Percentiles rank a stretch among this genome's conserved stretches.
These are phyloP conservation scores for Gracilinanus agilis DNA, from an alignment of 2,113 vertebrate genomes.

Conservation along the genomic window DNA sequence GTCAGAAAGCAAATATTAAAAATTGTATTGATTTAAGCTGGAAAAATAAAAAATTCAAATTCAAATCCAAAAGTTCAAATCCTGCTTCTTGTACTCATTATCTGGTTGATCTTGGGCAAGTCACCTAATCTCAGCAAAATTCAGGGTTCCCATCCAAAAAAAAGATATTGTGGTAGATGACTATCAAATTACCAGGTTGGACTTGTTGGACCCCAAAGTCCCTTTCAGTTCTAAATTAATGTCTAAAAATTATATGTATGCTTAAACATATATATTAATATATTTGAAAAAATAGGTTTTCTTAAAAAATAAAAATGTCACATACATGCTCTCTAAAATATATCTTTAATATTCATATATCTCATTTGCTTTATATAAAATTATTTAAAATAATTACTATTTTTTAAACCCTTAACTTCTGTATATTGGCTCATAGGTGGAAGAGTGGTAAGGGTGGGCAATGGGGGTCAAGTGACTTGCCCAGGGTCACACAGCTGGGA, in stretches of 20 bases:
- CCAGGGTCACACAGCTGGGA: too few species aligned
- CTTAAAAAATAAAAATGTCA: not conserved
- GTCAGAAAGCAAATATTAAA: too few species aligned
- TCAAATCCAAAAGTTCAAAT: not conserved
- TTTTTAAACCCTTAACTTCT: too few species aligned
- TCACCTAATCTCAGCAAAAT: not conserved
- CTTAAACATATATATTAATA: not conserved
- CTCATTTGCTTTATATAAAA: not conserved
- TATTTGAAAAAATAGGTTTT: not conserved
- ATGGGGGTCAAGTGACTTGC: too few species aligned
- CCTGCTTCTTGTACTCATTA: not conserved
- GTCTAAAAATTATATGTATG: not conserved
- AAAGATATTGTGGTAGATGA: not conserved
- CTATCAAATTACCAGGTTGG: not conserved
- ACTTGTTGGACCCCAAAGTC: not conserved
- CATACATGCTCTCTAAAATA: not conserved
- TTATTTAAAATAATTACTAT: not conserved
- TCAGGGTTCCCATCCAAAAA: not conserved
- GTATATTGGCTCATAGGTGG: too few species aligned
- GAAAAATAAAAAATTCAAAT: too few species aligned
- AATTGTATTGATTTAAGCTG: too few species aligned
- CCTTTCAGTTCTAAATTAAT: not conserved
- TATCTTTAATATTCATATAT: not conserved
- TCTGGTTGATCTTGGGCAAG: not conserved
- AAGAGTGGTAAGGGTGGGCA: too few species aligned